These are phyloP conservation scores for Brachyalestes nurse DNA, from an alignment of 2,797 vertebrate genomes.

Conservation along the genomic window DNA sequence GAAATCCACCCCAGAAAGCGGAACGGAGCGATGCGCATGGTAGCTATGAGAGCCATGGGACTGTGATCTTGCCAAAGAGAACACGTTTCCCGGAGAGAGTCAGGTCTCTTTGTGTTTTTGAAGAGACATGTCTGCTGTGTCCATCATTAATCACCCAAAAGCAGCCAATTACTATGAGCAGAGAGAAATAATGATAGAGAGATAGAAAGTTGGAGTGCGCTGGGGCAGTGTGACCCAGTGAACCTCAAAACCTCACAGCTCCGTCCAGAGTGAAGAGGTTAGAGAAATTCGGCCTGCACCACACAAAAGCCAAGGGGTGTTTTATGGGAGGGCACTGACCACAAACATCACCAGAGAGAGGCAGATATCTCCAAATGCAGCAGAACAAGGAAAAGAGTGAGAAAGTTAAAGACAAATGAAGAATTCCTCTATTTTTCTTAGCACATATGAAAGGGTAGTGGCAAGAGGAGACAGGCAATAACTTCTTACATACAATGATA, in stretches of 20 bases:
- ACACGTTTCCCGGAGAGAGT: constrained; percentile 57
- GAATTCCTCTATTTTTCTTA: constrained; percentile 62
- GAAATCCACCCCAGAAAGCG: constrained; percentile 43
- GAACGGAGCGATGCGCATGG: constrained; percentile 1
- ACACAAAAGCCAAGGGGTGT: constrained; percentile 4
- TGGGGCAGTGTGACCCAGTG: constrained; percentile 66
- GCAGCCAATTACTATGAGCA: constrained; percentile 74
- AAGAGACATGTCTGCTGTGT: constrained; percentile 75
- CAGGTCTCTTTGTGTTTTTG: constrained; percentile 63
- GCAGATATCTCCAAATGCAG: constrained; percentile 24
- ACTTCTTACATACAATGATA: constrained; percentile 21
- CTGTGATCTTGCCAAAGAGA: constrained; percentile 60
- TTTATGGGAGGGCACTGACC: not conserved
- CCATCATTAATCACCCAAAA: constrained; percentile 77
- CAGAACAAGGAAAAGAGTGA: constrained; percentile 34
- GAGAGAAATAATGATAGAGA: constrained; percentile 25
- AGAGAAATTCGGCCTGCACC: constrained; percentile 51
- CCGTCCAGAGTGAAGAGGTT: constrained; percentile 64
- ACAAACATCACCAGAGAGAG: constrained; percentile 31
- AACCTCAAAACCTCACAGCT: constrained; percentile 62
- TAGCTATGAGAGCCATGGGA: constrained; percentile 39
- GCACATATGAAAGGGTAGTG: constrained; percentile 64
- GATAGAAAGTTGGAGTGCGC: constrained; percentile 23
- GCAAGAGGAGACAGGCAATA: constrained; percentile 13
- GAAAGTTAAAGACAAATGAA: constrained; percentile 49